Base-by-base conservation (phyloP, 1,140 invertebrate genomes). In the Latrodectus geometricus region DNA sequence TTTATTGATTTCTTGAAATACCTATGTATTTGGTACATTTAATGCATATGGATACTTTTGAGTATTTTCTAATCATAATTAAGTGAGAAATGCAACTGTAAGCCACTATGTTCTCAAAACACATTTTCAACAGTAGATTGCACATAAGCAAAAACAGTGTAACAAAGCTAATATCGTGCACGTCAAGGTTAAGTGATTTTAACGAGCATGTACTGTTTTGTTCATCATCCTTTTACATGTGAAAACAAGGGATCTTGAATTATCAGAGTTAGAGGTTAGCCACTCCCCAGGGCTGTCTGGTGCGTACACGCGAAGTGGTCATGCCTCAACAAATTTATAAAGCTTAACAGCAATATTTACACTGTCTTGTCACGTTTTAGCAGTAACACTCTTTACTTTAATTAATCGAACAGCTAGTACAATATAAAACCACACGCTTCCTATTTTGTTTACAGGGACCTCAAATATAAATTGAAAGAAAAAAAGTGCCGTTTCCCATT, bases 121-220 rank as follows among this genome's bases (percentile, higher is more conserved):
- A 35, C 35, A 5, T 35, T 35, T 35, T 35, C 35, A 3, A 5
- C 35, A 35, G 5, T 35, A 35, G 35, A 35, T 35, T 61, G 54
- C 54, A 61, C 8, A 61, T 11, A 61, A 14, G 17, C 54, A 2
- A 61, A 61, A 61, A 61, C 17, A 61, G 54, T 35, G 35, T 35
- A 35, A 35, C 35, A 35, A 35, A 35, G 35, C 35, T 35, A 35
- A 35, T 35, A 35, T 35, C 72, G 72, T 74, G 72, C 15, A 21
- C 23, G 72, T 49, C 72, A 74, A 50, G 72, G 23, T 74, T 50
- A 74, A 74, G 14, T 74, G 72, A 74, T 74, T 74, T 74, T 74
- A 74, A 74, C 72, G 72, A 74, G 72, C 48, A 35, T 50, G 72
- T 50, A 14, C 35, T 14, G 9, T 74, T 50, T 14, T 74, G 72